Base-by-base conservation (phyloP, 2,888 invertebrate genomes). In the Parthenolecanium corni region DNA sequence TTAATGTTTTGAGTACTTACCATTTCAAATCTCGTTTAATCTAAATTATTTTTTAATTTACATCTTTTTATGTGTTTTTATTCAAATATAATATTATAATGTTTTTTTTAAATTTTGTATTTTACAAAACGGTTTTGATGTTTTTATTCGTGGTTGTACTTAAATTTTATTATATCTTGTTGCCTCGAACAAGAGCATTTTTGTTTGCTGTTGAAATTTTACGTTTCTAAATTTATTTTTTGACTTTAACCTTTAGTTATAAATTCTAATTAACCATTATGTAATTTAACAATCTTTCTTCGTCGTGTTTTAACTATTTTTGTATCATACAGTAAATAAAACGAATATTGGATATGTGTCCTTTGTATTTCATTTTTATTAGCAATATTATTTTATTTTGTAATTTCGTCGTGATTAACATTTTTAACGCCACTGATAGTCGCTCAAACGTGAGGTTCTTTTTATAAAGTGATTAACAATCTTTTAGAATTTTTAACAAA, bases 1-100 rank as follows among this genome's bases (percentile, higher is more conserved):
- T 23, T 25, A 51, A 64, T 64, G 57, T 64, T n/a, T 64, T 64
- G 58, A 57, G 64, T 64, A 40, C 64, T 5, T 56, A 64, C 56
- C 52, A 64, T 20, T 57, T 64, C 51, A 52, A 52, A 52, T 64
- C 64, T 64, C 64, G 64, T 3, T 64, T 57, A 64, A 57, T 58
- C 49, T 52, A 57, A 42, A 64, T 54, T 52, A 63, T 46, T 24
- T 54, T 63, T 56, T 20, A 24, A 49, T 63, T 58, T 64, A 56
- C 42, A 58, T 58, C 44, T 24, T 31, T n/a, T 31, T 31, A 31
- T 31, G 31, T 31, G 31, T 31, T 31, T 31, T 31, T 31, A 31
- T 31, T 31, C 31, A 31, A 31, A 31, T 31, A 31, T 9, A 6
- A 31, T 31, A 31, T 31, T 31, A 31, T 31, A 9, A 6, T 31